These are phyloP conservation scores for Catocala fraxini DNA, from an alignment of 2,888 invertebrate species.

Conservation along the genomic window DNA sequence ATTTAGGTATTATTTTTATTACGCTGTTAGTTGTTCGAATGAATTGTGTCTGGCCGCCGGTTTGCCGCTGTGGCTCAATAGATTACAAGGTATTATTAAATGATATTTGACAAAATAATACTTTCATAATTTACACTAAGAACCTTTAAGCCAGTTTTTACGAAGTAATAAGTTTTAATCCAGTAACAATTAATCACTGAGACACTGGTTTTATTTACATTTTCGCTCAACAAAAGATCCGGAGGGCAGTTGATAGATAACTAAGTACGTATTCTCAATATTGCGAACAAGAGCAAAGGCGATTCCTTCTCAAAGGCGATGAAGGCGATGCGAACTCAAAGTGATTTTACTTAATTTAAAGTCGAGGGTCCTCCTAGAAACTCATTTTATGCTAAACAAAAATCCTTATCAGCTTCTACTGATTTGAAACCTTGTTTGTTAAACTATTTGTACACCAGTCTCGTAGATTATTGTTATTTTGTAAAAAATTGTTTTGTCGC, in stretches of 20 bases:
- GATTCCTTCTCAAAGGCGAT: conserved; percentile 28
- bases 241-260: conserved; percentile 20
- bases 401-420: conserved; percentile 30
- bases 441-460: conserved; percentile 2
- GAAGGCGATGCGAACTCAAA: conserved; percentile 33
- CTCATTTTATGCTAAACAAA: conserved; percentile 45
- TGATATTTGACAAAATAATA: too few relatives aligned
- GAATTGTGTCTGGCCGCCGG: too few relatives aligned
- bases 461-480: too few relatives aligned
- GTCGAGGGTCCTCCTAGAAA: conserved; percentile 22
- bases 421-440: conserved; percentile 24
- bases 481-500: too few relatives aligned
- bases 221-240: conserved; percentile 15
- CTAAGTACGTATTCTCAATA: conserved; percentile 24
- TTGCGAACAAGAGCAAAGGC: conserved; percentile 21
- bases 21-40: too few relatives aligned
- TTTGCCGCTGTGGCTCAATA: too few relatives aligned
- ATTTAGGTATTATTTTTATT: too few relatives aligned
- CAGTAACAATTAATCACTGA: conserved; percentile 13
- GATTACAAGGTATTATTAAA: too few relatives aligned
- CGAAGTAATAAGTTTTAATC: conserved; percentile 4
- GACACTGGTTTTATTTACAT: conserved; percentile 17
- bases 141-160: background rate
- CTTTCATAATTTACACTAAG: too few relatives aligned
- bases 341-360: conserved; percentile 40